Evolutionary conservation across 2,113 vertebrate genomes (phyloP), one percentile per base, ranked within the genome.

Genomic region (Ciconia stormi): DNA sequence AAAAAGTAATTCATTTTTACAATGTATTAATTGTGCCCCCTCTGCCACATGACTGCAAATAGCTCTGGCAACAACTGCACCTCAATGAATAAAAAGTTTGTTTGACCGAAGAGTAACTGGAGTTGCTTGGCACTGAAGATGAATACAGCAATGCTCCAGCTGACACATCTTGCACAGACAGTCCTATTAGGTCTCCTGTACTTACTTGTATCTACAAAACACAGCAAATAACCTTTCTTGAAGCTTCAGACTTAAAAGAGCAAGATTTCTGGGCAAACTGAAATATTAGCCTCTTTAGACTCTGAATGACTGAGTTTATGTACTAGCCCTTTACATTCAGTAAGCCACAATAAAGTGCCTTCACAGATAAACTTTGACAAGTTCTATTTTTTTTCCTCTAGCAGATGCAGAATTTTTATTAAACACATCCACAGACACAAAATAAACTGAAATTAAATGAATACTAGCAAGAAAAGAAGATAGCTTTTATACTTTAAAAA

Each of bases 41-140:
- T 89, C 79, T 83, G 93, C 90, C 95, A 91, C 87, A 74, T 96
- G 97, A 95, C 91, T 95, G 67, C 69, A 81, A 91, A 96, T 90
- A 87, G 81, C 69, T 84, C 26, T 97, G 95, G 95, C 89, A 95
- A 97, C 89, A 94, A 97, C 90, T 86, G 94, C 72, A 97, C 92
- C 87, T 97, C 91, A 9, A 91, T 95, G 97, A 97, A 97, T 95
- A 97, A 96, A 95, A 96, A 97, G 96, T 94, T 97, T 96, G 83
- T 97, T 97, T 97, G 94, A 84, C 76, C 72, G 79, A 93, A 83
- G 89, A 95, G 94, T 91, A 97, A 97, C 47, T 87, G 83, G 94
- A 96, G 82, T 90, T 93, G 76, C 59, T 89, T 95, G 93, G 96
- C 89, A 93, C 84, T 47, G 90, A 72, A 61, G 85, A 67, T 88